phyloP scores from a whole-genome alignment of 2,797 vertebrate species.

The Sebastes steindachneri region DNA sequence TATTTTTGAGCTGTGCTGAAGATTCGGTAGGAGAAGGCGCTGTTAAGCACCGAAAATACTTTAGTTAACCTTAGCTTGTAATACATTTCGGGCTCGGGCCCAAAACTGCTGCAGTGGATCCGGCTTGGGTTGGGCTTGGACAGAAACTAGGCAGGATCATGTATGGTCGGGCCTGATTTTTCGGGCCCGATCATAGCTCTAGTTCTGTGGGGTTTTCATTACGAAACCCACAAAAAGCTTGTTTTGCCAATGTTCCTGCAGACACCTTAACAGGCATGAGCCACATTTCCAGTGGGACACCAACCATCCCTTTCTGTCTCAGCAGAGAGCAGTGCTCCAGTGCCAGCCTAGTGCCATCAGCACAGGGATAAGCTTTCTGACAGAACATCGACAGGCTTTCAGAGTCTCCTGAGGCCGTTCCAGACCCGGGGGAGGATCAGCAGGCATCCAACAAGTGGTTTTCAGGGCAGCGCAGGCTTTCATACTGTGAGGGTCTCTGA shows the following conservation, averaged over 20 bases:
- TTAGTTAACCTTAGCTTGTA: too few species aligned
- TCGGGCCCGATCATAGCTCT: not conserved
- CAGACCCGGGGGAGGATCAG: constrained; percentile 57
- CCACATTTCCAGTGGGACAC: constrained; percentile 65
- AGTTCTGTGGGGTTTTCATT: not conserved
- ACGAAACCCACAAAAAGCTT: not conserved
- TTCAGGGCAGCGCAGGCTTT: constrained; percentile 41
- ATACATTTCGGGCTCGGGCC: too few species aligned
- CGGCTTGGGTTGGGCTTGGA: too few species aligned
- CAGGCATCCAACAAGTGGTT: constrained; percentile 56
- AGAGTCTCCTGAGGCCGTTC: constrained; percentile 55
- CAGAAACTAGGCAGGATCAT: too few species aligned
- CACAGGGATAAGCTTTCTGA: constrained; percentile 58
- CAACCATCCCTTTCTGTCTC: constrained; percentile 50
- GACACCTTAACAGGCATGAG: constrained; percentile 57
- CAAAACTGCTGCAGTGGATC: too few species aligned
- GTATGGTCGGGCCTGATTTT: too few species aligned
- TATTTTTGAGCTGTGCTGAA: too few species aligned
- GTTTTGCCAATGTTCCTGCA: constrained; percentile 33
- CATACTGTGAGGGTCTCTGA: constrained; percentile 42
- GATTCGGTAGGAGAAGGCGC: too few species aligned
- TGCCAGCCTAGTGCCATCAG: constrained; percentile 58
- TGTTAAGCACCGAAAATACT: too few species aligned
- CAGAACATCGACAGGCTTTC: constrained; percentile 61
- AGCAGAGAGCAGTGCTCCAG: constrained; percentile 48